Conservation (phyloP, 2,113 vertebrate genomes). For the Helogale parvula region DNA sequence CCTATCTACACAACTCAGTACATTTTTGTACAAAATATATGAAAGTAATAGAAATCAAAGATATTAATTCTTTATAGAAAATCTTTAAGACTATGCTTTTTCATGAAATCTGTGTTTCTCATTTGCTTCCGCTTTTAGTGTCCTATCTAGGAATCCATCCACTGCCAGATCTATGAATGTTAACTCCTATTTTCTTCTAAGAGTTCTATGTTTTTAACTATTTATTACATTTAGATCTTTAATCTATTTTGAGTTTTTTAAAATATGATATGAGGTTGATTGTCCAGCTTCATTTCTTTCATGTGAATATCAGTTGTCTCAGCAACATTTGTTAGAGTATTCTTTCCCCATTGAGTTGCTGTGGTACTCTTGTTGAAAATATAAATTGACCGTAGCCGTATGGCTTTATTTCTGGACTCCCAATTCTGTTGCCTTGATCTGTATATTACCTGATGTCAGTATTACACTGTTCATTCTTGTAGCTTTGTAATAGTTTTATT, state of each 20-base stretch:
- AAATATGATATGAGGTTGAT: neutral
- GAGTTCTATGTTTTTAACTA: neutral
- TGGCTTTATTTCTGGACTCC: neutral
- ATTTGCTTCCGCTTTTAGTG: neutral
- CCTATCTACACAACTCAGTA: neutral
- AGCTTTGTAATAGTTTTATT: neutral
- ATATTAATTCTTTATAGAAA: neutral
- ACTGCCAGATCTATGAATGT: neutral
- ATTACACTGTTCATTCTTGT: neutral
- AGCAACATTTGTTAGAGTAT: neutral
- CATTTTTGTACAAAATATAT: neutral
- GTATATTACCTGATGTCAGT: neutral
- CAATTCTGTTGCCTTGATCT: neutral
- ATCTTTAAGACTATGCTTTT: neutral
- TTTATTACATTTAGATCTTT: neutral
- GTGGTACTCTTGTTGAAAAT: neutral
- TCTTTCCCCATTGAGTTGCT: neutral
- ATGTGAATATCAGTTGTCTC: neutral
- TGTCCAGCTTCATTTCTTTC: neutral
- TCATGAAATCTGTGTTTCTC: neutral
- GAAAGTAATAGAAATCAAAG: neutral
- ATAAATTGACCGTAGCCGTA: neutral
- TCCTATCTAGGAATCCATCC: neutral
- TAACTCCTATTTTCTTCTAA: neutral
- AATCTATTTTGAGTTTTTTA: neutral